phyloP scores from a whole-genome alignment of 2,888 invertebrate genomes.

The Mechanitis messenoides region DNA sequence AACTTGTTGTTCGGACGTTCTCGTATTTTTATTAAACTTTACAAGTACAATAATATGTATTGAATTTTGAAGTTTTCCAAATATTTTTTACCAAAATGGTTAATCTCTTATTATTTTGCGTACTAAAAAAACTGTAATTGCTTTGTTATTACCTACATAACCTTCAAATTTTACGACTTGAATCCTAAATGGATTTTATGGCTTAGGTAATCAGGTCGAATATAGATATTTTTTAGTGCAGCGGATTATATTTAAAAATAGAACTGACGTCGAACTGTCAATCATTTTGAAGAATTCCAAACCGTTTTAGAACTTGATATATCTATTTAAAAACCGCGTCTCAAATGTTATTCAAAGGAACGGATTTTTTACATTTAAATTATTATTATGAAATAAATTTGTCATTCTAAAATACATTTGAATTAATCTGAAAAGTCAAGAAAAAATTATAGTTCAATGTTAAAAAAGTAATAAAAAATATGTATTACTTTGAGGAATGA shows the following conservation, averaged over 20 bases:
- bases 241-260: not conserved
- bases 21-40: too few relatives aligned
- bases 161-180: not conserved
- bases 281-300: not conserved
- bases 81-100: too few relatives aligned
- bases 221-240: not conserved
- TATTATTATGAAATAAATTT: too few relatives aligned
- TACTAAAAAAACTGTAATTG: not conserved
- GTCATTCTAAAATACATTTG: too few relatives aligned
- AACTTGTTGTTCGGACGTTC: too few relatives aligned
- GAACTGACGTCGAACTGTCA: not conserved
- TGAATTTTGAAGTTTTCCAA: too few relatives aligned
- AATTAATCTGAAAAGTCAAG: too few relatives aligned
- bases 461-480: too few relatives aligned
- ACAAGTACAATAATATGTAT: too few relatives aligned
- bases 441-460: too few relatives aligned
- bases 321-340: not conserved
- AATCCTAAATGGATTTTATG: not conserved
- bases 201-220: not conserved
- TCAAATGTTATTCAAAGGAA: not conserved
- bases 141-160: conserved; percentile 2
- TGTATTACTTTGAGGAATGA: too few relatives aligned
- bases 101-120: too few relatives aligned
- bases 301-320: not conserved
- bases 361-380: not conserved